A percentile compares a stretch with the other conserved stretches of the same genome.
These are phyloP conservation scores for Paradisaea rubra DNA, from an alignment of 2,113 vertebrate genomes.

Conservation along the genomic window DNA sequence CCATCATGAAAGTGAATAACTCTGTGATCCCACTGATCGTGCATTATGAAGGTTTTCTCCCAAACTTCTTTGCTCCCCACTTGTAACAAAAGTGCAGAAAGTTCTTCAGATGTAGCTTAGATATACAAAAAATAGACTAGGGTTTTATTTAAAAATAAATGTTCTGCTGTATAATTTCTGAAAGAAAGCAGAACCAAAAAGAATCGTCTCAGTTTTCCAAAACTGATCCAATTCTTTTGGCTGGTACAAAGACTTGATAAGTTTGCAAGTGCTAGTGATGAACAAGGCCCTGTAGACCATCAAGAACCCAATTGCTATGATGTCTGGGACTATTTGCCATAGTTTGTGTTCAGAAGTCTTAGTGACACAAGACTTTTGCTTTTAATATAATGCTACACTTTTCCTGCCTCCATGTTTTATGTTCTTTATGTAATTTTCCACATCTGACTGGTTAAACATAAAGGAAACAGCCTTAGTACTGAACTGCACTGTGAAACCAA, in stretches of 20 bases:
- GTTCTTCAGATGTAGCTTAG: neutral
- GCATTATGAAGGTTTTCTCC: neutral
- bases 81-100: neutral
- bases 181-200: neutral
- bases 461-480: neutral
- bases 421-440: neutral
- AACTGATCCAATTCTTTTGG: neutral
- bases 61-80: neutral
- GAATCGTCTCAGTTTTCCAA: neutral
- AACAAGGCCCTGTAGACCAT: neutral
- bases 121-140: rapidly evolving
- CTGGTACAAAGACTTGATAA: neutral
- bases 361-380: neutral
- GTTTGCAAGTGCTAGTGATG: neutral
- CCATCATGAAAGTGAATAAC: neutral
- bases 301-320: neutral
- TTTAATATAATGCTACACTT: neutral
- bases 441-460: neutral
- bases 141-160: neutral
- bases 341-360: neutral
- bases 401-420: neutral
- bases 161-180: neutral
- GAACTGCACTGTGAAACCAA: neutral
- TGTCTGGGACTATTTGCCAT: neutral
- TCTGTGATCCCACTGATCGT: neutral